phyloP scores from a whole-genome alignment of 2,888 invertebrate genomes.

The Suillia variegata region DNA sequence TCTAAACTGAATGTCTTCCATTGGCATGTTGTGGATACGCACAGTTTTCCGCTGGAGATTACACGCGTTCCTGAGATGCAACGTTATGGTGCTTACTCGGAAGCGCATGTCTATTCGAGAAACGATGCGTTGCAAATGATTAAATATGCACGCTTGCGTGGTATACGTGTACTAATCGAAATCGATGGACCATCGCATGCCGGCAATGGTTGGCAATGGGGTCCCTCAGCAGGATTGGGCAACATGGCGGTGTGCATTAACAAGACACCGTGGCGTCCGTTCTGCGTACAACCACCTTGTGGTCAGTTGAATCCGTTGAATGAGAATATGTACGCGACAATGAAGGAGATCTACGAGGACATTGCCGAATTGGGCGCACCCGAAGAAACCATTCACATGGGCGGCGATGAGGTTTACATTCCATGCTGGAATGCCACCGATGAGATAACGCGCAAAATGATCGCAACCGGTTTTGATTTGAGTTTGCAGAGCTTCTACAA shows the following conservation, averaged over 20 bases:
- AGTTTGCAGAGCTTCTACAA: slow-evolving; percentile 68
- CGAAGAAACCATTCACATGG: slow-evolving; percentile 76
- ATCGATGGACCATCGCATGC: slow-evolving; percentile 88
- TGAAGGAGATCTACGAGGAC: slow-evolving; percentile 74
- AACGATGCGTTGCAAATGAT: slow-evolving; percentile 72
- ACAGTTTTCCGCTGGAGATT: slow-evolving; percentile 87
- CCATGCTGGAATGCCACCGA: slow-evolving; percentile 77
- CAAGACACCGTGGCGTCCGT: slow-evolving; percentile 71
- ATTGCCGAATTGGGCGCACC: slow-evolving; percentile 66
- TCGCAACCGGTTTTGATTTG: slow-evolving; percentile 65
- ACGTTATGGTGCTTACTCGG: slow-evolving; percentile 76
- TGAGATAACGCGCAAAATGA: slow-evolving; percentile 72
- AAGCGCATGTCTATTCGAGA: slow-evolving; percentile 70
- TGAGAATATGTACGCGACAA: slow-evolving; percentile 69
- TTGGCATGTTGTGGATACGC: slow-evolving; percentile 90
- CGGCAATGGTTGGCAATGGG: slow-evolving; percentile 86
- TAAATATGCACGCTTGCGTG: slow-evolving; percentile 77
- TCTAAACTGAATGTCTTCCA: slow-evolving; percentile 92
- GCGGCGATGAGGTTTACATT: slow-evolving; percentile 77
- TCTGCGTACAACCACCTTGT: slow-evolving; percentile 83
- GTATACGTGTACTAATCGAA: slow-evolving; percentile 85
- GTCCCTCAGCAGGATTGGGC: slow-evolving; percentile 66
- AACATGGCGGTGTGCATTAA: slow-evolving; percentile 72
- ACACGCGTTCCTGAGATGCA: slow-evolving; percentile 76
- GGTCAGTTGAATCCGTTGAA: slow-evolving; percentile 84